phyloP scores from a whole-genome alignment of 2,797 vertebrate genomes.

The Cyclopterus lumpus region DNA sequence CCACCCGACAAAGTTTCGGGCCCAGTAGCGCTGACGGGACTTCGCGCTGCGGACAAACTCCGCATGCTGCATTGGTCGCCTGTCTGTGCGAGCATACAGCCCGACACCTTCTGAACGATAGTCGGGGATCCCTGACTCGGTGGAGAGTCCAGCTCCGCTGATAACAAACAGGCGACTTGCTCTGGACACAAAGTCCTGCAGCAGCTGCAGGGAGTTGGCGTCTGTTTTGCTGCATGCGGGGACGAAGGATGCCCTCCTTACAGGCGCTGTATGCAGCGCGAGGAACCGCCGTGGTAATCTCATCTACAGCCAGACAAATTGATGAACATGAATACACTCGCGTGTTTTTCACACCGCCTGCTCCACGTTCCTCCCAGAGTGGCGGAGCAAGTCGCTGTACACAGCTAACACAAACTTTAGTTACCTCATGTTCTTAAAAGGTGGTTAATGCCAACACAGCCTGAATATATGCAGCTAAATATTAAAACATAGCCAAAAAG shows the following conservation, averaged over 20 bases:
- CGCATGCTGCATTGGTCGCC: constrained; percentile 89
- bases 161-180: constrained; percentile 89
- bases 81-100: constrained; percentile 91
- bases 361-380: background rate
- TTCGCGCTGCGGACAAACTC: constrained; percentile 89
- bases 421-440: no score
- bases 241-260: constrained; percentile 81
- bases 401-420: background rate
- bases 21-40: constrained; percentile 95
- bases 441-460: no score
- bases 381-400: background rate
- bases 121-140: constrained; percentile 96
- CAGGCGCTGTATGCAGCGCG: constrained; percentile 31
- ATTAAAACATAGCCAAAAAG: background rate
- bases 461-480: background rate
- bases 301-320: constrained; percentile 70
- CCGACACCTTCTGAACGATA: constrained; percentile 95
- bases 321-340: background rate
- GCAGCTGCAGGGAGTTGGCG: constrained; percentile 79
- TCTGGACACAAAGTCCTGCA: constrained; percentile 87
- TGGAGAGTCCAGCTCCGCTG: constrained; percentile 94
- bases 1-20: constrained; percentile 97
- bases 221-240: constrained; percentile 86
- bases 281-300: constrained; percentile 56
- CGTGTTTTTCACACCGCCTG: background rate